Evolutionary conservation across 2,113 vertebrate species (phyloP), one percentile per base, ranked within the genome.

Genomic region (Scalopus aquaticus): DNA sequence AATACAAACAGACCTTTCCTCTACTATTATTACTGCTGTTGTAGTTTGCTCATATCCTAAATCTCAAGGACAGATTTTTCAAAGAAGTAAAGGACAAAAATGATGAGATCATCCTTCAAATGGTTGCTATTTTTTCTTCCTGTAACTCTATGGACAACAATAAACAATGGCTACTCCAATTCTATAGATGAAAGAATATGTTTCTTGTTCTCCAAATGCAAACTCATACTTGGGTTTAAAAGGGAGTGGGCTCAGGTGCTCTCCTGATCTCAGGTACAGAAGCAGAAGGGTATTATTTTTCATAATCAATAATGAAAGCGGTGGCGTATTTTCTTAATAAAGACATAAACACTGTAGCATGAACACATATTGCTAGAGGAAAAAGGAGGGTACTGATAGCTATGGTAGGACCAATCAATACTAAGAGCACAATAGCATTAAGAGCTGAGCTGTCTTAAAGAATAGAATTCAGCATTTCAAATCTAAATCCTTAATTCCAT

Each of bases 381-480:
- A 22, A 84, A 37, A 81, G 37, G 9, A 76, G 35, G 51, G 35
- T 51, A 42, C 22, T 24, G 44, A 58, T 73, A 24, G 44, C 60
- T 9, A n/a, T 0, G 1, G 11, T n/a, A 51, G n/a, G 17, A 42
- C 17, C 3, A 64, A 37, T 62, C 60, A 82, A 54, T 51, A 62
- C 72, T 44, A 37, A 87, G 62, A 77, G 30, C 70, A 84, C 62
- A 79, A 76, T 28, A 65, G 39, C n/a, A 81, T 11, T 26, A 67
- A 92, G 3, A 81, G 39, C 72, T 81, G 39, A 90, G 65, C 13
- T 79, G 6, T 93, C 35, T 16, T 30, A 92, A 88, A 74, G 58
- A 37, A 83, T 9, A 95, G 78, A 89, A 93, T 88, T 74, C 62
- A 78, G 54, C 82, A 86, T 44, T 76, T 91, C 67, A 92, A 85